Conservation (phyloP, 2,113 vertebrate species). For the Colinus virginianus region DNA sequence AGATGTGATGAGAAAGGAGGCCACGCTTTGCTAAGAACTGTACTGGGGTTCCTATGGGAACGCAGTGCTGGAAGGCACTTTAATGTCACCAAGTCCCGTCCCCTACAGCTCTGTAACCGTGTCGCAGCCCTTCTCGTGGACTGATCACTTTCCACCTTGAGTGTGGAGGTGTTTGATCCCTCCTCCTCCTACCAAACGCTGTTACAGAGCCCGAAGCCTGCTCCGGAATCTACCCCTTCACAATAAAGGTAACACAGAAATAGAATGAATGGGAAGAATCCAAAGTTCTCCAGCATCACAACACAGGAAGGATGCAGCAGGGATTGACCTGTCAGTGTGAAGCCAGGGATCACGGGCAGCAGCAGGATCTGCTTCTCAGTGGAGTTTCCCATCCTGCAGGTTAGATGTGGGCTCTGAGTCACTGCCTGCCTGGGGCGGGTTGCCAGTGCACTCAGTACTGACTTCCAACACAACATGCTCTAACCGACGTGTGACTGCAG, state of each 20-base stretch:
- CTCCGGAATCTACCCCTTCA: background rate
- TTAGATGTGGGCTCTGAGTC: background rate
- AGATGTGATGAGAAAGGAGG: constrained; percentile 31
- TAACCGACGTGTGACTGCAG: background rate
- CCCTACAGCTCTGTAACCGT: background rate
- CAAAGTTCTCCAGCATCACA: background rate
- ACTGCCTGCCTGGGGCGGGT: background rate
- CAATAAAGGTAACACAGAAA: background rate
- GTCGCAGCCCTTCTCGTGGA: background rate
- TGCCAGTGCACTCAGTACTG: background rate
- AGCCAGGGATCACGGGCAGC: background rate
- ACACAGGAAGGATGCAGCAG: background rate
- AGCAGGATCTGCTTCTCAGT: background rate
- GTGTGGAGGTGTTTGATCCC: background rate
- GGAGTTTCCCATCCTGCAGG: background rate
- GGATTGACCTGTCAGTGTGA: background rate
- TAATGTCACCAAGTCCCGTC: background rate
- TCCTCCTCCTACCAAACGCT: background rate
- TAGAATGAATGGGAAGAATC: background rate
- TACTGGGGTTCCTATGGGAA: background rate
- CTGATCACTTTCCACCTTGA: background rate
- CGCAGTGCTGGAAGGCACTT: background rate
- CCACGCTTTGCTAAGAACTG: background rate
- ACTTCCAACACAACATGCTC: fast-evolving
- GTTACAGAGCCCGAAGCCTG: background rate